These are phyloP conservation scores for Strigamia crassipes DNA, from an alignment of 2,888 invertebrate species.

Conservation along the genomic window DNA sequence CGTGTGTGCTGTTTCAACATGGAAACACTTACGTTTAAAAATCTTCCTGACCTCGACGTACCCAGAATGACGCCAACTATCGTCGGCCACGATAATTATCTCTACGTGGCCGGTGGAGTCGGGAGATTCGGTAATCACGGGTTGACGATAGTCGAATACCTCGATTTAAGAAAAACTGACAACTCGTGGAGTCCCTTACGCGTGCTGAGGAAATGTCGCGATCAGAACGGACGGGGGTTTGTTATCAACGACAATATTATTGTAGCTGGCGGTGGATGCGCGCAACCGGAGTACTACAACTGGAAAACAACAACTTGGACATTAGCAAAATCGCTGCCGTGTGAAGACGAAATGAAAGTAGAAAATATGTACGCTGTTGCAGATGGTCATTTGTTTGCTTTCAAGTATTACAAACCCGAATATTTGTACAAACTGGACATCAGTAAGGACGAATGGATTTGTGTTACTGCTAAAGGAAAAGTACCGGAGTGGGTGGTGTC, in stretches of 20 bases:
- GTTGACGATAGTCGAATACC: neutral
- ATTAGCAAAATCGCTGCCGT: neutral
- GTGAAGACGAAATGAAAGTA: constrained; percentile 14
- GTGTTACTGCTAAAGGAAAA: constrained; percentile 1
- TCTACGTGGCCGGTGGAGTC: constrained; percentile 35
- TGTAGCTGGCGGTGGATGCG: constrained; percentile 33
- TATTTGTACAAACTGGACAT: neutral
- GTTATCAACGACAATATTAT: constrained; percentile 14
- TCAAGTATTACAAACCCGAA: constrained; percentile 36
- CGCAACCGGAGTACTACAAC: neutral
- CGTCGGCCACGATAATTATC: neutral
- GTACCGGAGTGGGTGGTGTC: constrained; percentile 31
- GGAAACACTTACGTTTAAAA: neutral
- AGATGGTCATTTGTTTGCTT: neutral
- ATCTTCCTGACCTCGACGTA: constrained; percentile 24
- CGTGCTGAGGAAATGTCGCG: neutral
- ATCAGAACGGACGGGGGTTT: neutral
- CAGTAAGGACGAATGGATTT: neutral
- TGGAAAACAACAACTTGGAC: neutral
- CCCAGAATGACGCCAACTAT: constrained; percentile 2
- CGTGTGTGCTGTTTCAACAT: neutral
- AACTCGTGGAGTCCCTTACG: neutral
- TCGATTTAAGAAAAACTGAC: neutral
- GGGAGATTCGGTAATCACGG: constrained; percentile 14
- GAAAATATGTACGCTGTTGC: neutral